Base-by-base conservation (phyloP, 2,113 vertebrate species). In the Phyllopteryx taeniolatus region DNA sequence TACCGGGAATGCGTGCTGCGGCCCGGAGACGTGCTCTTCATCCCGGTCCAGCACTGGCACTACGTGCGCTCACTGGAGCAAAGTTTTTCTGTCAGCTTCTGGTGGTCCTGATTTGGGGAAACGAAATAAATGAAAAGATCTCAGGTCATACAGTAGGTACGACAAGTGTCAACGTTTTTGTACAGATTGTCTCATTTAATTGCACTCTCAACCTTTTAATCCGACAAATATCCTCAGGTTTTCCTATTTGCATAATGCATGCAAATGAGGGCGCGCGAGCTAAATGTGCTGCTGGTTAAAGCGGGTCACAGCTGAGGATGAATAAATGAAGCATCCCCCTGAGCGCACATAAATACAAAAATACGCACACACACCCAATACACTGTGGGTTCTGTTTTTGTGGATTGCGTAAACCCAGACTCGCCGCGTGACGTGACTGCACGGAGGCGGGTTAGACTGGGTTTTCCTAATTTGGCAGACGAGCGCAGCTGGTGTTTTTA, bases 41-140 rank as follows among this genome's bases (percentile, higher is more conserved):
- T 98, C 78, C 98, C 98, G 0, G 91, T 91, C 7, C 91, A 84
- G 47, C 91, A 97, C 17, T 99, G 98, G 98, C 97, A 99, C 74
- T 98, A 98, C 0, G 93, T 98, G 57, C 93, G 94, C 20, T 94
- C 97, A 0, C 85, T 99, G 31, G 94, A 98, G 72, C 89, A 94
- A 78, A 99, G 98, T 88, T 99, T 98, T 80, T 98, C 98, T 0
- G 94, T 99, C 87, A 98, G 96, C 81, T 99, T 96, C 90, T 99
- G 97, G 98, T 99, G 97, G 98, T 95, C 95, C 0, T 99, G 94
- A 93, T 68, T 57, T 47, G 43, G 27, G 11, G 63, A 49, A 68
- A 53, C 10, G 22, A 22, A n/a, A 31, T 0, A 35, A 42, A 68
- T 47, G 13, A 68, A 68, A 27, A 27, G 1, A 27, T 62, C 7